Evolutionary conservation across 2,797 vertebrate species (phyloP), one percentile per base, ranked within the genome.

Genomic region (Gymnocypris eckloni): DNA sequence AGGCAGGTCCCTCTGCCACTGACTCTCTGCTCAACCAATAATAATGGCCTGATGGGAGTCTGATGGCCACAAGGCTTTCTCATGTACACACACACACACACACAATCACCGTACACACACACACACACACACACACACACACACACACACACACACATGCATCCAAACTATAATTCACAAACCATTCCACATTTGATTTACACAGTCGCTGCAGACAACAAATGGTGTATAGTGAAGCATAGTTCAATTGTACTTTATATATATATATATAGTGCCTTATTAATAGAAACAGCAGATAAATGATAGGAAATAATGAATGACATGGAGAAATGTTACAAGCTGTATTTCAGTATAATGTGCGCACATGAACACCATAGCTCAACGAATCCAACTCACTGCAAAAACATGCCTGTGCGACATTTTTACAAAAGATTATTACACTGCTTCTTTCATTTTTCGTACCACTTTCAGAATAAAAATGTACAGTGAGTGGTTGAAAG

Each of bases 21-120:
- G 93, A 95, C 92, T 93, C 91, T 89, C 92, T 92, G 93, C 93
- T 95, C 94, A 93, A 94, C 94, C 94, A 93, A 95, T 95, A 95
- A 96, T 95, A 93, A 95, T 95, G 94, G 92, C 92, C 94, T 96
- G 95, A 96, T 95, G 94, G 93, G 94, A 94, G 93, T 93, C 94
- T 94, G 94, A 96, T 92, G 92, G 95, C 93, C 93, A 94, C 92
- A 90, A 92, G 94, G 93, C 92, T 93, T 93, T 80, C 52, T 73
- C 69, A 61, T 71, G 79, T 67, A 71, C 64, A 83, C 76, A 78
- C 86, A 82, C 76, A 77, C 76, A 89, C 79, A 82, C 81, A 84
- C 41, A 79, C 69, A 87, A 78, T 89, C 91, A 92, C 90, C 33
- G 33, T 33, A 33, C 61, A 86, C 87, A 88, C 82, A 88, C 88